Percentiles rank a stretch among this genome's conserved stretches.
Evolutionary conservation across 37 sponge, comb jelly and placozoan genomes (phyloP).

Genomic region (Theonella swinhoei): DNA sequence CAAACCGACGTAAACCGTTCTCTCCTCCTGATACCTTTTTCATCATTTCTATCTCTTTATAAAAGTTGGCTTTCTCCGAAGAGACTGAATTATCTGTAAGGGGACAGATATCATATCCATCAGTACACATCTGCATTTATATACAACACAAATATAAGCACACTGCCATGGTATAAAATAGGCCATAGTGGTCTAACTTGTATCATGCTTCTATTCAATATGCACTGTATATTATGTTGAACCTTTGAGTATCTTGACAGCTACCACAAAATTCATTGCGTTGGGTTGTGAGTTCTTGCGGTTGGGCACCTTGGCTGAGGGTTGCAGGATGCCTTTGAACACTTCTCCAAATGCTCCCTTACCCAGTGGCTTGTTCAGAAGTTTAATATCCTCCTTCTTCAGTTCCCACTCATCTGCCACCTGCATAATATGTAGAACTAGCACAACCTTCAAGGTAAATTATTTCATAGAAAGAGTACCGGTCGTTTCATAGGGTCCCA

Average conservation of each 20-base stretch:
- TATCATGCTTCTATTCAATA: not conserved
- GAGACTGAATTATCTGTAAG: constrained; percentile 18
- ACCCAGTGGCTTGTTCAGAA: constrained; percentile 53
- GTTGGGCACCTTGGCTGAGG: not conserved
- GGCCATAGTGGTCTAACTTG: not conserved
- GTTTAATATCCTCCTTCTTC: constrained; percentile 2
- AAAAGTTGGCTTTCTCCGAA: constrained; percentile 48
- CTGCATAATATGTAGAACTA: too few relatives aligned
- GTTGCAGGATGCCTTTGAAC: constrained; percentile 43
- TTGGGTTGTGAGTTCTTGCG: not conserved
- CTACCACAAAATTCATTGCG: constrained; percentile 35
- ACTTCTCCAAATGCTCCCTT: constrained; percentile 76
- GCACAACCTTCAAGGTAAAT: too few relatives aligned
- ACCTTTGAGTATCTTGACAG: constrained; percentile 74
- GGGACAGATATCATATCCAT: not conserved
- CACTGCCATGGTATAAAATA: not conserved
- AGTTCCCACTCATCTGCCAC: constrained; percentile 72
- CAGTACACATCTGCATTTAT: not conserved
- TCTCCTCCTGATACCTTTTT: constrained; percentile 57
- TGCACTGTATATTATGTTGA: not conserved
- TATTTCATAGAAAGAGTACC: too few relatives aligned
- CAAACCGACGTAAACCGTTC: constrained; percentile 34
- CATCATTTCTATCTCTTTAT: constrained; percentile 79
- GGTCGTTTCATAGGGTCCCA: too few relatives aligned
- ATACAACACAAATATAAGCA: not conserved